These are phyloP conservation scores for Genyomyrus donnyi DNA, from an alignment of 2,113 vertebrate species.

Conservation along the genomic window DNA sequence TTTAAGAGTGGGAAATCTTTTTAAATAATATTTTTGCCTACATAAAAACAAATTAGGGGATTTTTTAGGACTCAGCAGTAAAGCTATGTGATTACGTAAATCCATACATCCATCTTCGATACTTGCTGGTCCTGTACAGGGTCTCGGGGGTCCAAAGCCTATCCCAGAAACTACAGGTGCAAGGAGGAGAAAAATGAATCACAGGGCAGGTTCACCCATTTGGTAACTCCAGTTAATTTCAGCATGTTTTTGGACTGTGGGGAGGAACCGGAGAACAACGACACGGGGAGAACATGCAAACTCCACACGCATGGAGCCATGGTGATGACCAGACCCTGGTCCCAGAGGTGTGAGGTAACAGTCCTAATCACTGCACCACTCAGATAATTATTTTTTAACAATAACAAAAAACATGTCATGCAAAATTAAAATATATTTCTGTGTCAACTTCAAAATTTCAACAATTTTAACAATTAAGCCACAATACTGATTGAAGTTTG, in stretches of 20 bases:
- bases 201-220: not conserved
- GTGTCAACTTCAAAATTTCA: not conserved
- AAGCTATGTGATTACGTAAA: not conserved
- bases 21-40: not conserved
- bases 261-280: not conserved
- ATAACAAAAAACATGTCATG: not conserved
- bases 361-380: not conserved
- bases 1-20: not conserved
- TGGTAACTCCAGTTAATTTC: not conserved
- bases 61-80: not conserved
- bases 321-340: not conserved
- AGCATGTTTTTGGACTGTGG: not conserved
- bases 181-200: not conserved
- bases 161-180: not conserved
- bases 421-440: not conserved
- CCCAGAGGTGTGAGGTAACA: not conserved
- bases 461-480: not conserved
- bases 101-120: not conserved
- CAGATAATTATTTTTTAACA: not conserved
- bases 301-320: not conserved
- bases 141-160: not conserved
- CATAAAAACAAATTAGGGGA: not conserved
- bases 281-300: not conserved
- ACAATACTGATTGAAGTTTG: not conserved
- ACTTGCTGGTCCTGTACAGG: not conserved